Conservation (phyloP, 2,888 invertebrate species). For the Congeria kusceri region DNA sequence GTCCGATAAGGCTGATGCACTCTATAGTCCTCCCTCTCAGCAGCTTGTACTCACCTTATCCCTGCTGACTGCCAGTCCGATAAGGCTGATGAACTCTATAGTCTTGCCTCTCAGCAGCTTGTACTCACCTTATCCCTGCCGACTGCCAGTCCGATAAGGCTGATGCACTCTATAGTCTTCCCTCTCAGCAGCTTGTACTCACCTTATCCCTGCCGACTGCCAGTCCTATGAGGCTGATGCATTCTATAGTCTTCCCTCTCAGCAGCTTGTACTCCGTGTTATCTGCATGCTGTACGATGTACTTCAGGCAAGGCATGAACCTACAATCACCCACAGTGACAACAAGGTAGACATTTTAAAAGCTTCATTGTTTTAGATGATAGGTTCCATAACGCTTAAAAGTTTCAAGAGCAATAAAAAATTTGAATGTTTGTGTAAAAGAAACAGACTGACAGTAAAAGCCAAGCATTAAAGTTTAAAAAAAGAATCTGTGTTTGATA, state of each 20-base stretch:
- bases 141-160: constrained; percentile 93
- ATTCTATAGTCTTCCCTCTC: constrained; percentile 99
- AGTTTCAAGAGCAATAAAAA: too few species aligned
- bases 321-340: constrained; percentile 73
- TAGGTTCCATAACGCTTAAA: too few species aligned
- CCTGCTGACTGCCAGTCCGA: constrained; percentile 90
- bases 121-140: constrained; percentile 86
- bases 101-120: constrained; percentile 1
- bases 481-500: too few species aligned
- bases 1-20: constrained; percentile 98
- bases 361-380: too few species aligned
- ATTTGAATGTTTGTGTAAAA: too few species aligned
- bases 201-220: constrained; percentile 87
- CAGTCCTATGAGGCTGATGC: constrained; percentile 97
- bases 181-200: constrained; percentile 93
- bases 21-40: constrained; percentile 99
- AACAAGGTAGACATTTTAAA: too few species aligned
- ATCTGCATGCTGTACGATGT: constrained; percentile 97
- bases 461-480: too few species aligned
- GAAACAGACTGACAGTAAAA: too few species aligned
- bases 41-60: constrained; percentile 91
- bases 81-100: constrained; percentile 95
- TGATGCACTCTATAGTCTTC: constrained; percentile 94
- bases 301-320: constrained; percentile 97
- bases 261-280: constrained; percentile 92